Base-by-base conservation (phyloP, 1,140 invertebrate species). In the Meloidogyne hapla region DNA sequence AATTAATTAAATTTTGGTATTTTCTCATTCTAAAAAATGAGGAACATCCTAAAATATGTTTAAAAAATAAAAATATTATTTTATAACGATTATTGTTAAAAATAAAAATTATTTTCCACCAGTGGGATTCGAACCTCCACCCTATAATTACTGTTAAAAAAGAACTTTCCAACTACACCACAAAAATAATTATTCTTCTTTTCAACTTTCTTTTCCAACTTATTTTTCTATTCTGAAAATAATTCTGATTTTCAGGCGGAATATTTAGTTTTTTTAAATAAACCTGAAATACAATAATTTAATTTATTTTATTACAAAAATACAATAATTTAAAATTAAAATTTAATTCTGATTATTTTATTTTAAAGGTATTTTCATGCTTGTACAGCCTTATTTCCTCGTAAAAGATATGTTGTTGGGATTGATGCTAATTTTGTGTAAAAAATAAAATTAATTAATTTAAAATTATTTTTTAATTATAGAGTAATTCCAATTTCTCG, bases 401-500 rank as follows among this genome's bases (percentile, higher is more conserved):
- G 56, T 21, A 73, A 73, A 40, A 61, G 71, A 25, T 73, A 73
- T 63, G 71, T 73, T 15, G 71, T 73, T 63, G 71, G 71, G 1
- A 28, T 73, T 61, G 71, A 73, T 33, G 71, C 71, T 5, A 73
- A 73, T 28, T 64, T 25, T 25, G 56, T 73, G 71, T 73, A 61
- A 56, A 18, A 23, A 26, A 73, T 38, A 33, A 2, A 26, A 3
- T 13, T 25, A 72, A 62, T 26, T 33, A 71, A 23, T 18, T 21
- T 70, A 10, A 15, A 61, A 28, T 73, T 15, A 63, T 18, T 64
- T 63, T 40, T n/a, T 4, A 23, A 28, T 13, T 15, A 5, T 38
- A 73, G 71, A 28, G 71, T 73, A 23, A 38, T 73, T n/a, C 71
- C 71, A 26, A 73, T 73, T 33, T 42, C 71, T n/a, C 71, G 71